phyloP scores from a whole-genome alignment of 2,888 invertebrate species.

The Leuctra nigra region DNA sequence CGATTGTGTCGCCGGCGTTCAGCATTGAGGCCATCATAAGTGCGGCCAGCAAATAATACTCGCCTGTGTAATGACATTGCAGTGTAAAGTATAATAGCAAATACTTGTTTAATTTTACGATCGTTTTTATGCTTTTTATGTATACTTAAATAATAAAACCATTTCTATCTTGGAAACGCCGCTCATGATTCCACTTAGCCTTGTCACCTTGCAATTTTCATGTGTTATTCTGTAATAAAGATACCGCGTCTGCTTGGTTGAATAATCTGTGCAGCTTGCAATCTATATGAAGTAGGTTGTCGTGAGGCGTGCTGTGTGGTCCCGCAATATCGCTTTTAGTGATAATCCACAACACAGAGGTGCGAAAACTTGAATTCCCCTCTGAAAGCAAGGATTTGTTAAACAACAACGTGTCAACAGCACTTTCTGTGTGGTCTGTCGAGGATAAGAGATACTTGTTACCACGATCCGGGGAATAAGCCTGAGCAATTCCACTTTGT shows the following conservation, averaged over 20 bases:
- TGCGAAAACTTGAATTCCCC: too few species aligned
- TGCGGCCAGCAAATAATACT: constrained; percentile 15
- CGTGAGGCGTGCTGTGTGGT: not conserved
- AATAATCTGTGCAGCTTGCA: not conserved
- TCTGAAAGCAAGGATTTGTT: not conserved
- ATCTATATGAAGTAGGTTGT: not conserved
- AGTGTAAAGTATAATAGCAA: constrained; percentile 5
- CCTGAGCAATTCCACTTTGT: too few species aligned
- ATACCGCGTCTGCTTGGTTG: too few species aligned
- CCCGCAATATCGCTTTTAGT: not conserved
- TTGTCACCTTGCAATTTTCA: too few species aligned
- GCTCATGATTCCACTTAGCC: too few species aligned
- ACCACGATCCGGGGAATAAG: too few species aligned
- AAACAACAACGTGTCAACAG: too few species aligned
- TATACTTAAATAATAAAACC: constrained; percentile 14
- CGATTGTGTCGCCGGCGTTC: constrained; percentile 18
- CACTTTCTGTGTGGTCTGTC: not conserved
- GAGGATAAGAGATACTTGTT: not conserved
- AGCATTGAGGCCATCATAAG: constrained; percentile 25
- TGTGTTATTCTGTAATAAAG: constrained; percentile 4
- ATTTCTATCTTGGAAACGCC: constrained; percentile 3
- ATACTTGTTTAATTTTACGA: constrained; percentile 12
- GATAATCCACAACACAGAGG: not conserved
- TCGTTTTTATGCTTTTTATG: constrained; percentile 4
- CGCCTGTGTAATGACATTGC: constrained; percentile 1